Percentiles rank a stretch among this genome's conserved stretches.
Evolutionary conservation across 2,113 vertebrate species (phyloP).

Genomic region (Clupea harengus): DNA sequence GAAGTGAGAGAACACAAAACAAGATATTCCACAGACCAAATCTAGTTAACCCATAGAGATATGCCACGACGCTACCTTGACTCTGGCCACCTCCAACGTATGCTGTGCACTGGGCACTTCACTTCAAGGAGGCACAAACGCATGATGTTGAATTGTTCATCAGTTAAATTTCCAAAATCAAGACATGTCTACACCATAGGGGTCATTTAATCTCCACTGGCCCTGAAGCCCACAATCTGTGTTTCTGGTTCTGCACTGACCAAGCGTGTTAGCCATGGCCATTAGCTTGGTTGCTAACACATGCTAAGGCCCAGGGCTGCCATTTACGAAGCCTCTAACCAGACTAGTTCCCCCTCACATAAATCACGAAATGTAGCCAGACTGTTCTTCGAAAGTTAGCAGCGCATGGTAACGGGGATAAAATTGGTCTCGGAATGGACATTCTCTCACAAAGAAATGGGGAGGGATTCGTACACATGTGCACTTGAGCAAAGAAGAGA

Average conservation of each 20-base stretch:
- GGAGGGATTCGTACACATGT: slow-evolving; percentile 8
- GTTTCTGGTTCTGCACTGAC: neutral
- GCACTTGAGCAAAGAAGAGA: slow-evolving; percentile 13
- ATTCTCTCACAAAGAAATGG: neutral
- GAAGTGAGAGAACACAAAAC: neutral
- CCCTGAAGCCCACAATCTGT: neutral
- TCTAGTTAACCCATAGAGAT: neutral
- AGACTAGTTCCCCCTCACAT: neutral
- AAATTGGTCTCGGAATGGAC: neutral
- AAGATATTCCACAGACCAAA: neutral
- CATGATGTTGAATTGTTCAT: neutral
- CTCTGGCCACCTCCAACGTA: neutral
- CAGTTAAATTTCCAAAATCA: neutral
- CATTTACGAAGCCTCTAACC: neutral
- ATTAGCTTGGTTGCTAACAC: neutral
- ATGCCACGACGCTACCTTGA: neutral
- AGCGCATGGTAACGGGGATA: neutral
- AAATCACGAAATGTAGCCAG: neutral
- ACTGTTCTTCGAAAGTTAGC: neutral
- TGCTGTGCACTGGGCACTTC: neutral
- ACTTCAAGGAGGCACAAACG: neutral
- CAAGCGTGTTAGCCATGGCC: neutral
- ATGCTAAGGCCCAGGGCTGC: neutral
- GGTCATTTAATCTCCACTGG: neutral
- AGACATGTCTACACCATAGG: neutral